Conservation (phyloP, 2,888 invertebrate species). For the Caenorhabditis sp. region DNA sequence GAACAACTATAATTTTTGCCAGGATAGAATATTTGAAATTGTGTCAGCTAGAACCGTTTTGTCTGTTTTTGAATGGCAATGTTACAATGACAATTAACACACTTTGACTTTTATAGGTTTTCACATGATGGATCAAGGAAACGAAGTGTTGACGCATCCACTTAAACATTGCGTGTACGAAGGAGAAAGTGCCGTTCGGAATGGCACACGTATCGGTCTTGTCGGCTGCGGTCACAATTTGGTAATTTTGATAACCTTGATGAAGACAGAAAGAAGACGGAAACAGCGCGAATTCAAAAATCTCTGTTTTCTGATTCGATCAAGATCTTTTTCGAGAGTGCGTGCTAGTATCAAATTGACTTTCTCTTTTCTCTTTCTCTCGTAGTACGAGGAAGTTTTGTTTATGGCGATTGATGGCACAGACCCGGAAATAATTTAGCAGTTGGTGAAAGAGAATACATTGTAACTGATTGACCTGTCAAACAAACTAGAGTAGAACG, state of each 20-base stretch:
- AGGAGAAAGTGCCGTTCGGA: conserved; percentile 65
- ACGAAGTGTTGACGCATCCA: conserved; percentile 35
- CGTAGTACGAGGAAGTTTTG: conserved; percentile 39
- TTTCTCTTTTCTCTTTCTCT: conserved; percentile 43
- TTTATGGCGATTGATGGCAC: conserved; percentile 6
- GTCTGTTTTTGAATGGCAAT: neutral
- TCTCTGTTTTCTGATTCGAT: conserved; percentile 35
- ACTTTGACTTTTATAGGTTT: conserved; percentile 67
- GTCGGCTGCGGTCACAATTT: conserved; percentile 73
- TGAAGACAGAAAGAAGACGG: conserved; percentile 9
- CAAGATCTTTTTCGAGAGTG: conserved; percentile 40
- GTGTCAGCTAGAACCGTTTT: neutral
- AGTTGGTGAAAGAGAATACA: neutral
- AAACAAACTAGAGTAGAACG: conserved; percentile 3
- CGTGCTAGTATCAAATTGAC: conserved; percentile 45
- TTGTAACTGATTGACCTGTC: conserved; percentile 28
- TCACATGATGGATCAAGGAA: conserved; percentile 59
- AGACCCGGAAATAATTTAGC: conserved; percentile 26
- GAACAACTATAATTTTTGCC: no score
- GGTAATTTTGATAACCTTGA: conserved; percentile 60
- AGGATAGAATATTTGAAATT: neutral
- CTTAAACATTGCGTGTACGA: conserved; percentile 70
- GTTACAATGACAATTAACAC: neutral
- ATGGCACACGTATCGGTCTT: conserved; percentile 68
- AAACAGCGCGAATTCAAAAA: conserved; percentile 5